Conservation (phyloP, 2,113 vertebrate genomes). For the Caloenas nicobarica region DNA sequence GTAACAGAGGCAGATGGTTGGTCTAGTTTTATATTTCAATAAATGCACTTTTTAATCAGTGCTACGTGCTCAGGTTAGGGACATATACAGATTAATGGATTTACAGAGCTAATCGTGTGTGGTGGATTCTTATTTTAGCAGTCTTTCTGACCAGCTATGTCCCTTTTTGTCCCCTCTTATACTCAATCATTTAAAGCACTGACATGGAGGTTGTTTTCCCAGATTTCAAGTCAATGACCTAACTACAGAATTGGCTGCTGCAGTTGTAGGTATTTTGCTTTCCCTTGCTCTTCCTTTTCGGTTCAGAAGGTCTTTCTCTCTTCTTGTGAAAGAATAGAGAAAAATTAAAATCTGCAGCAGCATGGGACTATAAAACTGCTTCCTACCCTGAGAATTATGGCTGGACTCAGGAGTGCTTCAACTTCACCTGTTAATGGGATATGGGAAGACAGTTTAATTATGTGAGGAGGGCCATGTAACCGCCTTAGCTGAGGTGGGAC, state of each 20-base stretch:
- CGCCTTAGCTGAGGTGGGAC: not conserved
- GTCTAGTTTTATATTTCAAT: not conserved
- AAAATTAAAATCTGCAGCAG: not conserved
- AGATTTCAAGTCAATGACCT: not conserved
- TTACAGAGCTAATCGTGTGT: not conserved
- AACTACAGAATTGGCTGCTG: not conserved
- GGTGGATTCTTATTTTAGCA: not conserved
- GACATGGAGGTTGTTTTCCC: not conserved
- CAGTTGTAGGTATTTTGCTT: not conserved
- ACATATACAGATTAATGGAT: not conserved
- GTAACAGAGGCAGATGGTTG: not conserved
- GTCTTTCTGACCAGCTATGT: not conserved
- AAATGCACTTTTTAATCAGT: not conserved
- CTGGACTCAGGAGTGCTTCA: not conserved
- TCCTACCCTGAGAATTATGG: not conserved
- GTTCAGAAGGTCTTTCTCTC: not conserved
- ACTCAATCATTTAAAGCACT: not conserved
- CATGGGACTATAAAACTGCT: not conserved
- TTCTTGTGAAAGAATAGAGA: not conserved
- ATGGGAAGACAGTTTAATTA: not conserved
- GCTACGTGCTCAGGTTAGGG: not conserved
- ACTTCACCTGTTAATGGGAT: not conserved
- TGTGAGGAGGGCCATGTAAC: fast-evolving
- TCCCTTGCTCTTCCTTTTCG: not conserved
- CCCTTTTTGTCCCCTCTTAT: not conserved